Percentiles rank a stretch among this genome's conserved stretches.
These are phyloP conservation scores for Galaxea fascicularis DNA, from an alignment of 92 coral and sea anemone genomes.

Conservation along the genomic window DNA sequence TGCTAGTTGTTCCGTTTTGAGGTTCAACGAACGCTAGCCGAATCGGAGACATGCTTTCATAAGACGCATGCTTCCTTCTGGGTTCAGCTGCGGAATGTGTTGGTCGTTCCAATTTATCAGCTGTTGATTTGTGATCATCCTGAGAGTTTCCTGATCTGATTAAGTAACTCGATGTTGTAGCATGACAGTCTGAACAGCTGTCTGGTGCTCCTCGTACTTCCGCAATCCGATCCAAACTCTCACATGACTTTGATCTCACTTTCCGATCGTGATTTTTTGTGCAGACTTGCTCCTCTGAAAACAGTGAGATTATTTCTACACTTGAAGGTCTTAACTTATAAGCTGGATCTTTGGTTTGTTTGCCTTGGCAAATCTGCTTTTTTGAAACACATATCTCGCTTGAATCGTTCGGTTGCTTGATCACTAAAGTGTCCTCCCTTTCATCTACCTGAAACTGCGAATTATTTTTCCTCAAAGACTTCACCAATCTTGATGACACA, in stretches of 20 bases:
- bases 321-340: conserved; percentile 1
- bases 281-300: conserved; percentile 2
- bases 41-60: not conserved
- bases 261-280: conserved; percentile 9
- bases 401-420: not conserved
- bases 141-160: not conserved
- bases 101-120: not conserved
- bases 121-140: not conserved
- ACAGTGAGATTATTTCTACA: not conserved
- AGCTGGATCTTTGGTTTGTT: not conserved
- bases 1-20: conserved; percentile 1
- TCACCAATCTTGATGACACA: not conserved
- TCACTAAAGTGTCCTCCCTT: not conserved
- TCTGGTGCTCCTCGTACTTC: conserved; percentile 36
- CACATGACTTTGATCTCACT: conserved; percentile 26
- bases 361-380: conserved; percentile 8
- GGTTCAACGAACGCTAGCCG: conserved; percentile 36
- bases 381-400: not conserved
- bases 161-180: not conserved
- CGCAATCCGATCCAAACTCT: conserved; percentile 27
- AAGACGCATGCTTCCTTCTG: conserved; percentile 9
- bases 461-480: conserved; percentile 11
- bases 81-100: not conserved
- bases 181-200: conserved; percentile 21
- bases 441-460: not conserved